phyloP scores from a whole-genome alignment of 2,113 vertebrate species.

The Crotophaga sulcirostris region DNA sequence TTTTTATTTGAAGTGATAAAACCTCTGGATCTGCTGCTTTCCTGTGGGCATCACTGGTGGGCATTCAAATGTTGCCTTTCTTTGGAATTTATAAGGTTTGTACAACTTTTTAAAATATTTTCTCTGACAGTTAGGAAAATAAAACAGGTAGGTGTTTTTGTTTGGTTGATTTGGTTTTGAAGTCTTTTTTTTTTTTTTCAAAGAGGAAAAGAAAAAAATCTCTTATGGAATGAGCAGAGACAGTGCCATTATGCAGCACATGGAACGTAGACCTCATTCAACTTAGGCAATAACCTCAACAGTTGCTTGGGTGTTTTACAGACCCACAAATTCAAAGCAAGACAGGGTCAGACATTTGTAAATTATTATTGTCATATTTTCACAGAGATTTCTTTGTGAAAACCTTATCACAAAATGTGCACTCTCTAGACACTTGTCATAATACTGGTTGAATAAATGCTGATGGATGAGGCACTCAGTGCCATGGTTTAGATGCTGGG shows the following conservation, averaged over 20 bases:
- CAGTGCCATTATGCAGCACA: background rate
- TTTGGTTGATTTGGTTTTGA: background rate
- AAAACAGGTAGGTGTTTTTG: accelerated
- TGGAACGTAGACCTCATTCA: background rate
- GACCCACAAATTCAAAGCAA: background rate
- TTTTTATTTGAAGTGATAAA: constrained; percentile 40
- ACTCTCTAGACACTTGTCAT: background rate
- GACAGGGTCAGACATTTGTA: background rate
- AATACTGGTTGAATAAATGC: background rate
- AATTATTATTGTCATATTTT: background rate
- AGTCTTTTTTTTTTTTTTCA: background rate
- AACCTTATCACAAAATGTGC: background rate
- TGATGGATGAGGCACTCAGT: too few relatives aligned
- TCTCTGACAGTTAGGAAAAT: background rate
- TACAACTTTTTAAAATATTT: background rate
- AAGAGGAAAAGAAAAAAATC: background rate
- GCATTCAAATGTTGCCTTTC: background rate
- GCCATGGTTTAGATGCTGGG: too few relatives aligned
- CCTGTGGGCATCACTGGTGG: background rate
- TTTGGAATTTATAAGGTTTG: background rate
- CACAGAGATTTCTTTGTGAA: background rate
- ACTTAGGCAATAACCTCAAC: background rate
- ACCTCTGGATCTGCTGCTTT: background rate
- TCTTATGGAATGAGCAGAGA: background rate
- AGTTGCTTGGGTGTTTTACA: background rate